Base-by-base conservation (phyloP, 2,888 invertebrate genomes). In the Brachypterus glaber region DNA sequence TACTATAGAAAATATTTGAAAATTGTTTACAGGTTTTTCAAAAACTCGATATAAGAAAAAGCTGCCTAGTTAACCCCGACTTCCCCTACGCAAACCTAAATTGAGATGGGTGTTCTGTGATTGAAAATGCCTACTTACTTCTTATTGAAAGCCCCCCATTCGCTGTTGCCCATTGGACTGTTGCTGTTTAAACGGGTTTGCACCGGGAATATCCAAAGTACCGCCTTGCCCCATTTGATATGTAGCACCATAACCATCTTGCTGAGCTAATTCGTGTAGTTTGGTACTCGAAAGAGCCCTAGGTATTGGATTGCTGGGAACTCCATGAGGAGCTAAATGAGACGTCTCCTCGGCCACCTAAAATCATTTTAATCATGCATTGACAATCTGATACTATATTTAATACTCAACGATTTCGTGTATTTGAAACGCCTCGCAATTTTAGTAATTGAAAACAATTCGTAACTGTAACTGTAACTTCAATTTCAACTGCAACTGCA, bases 271-370 rank as follows among this genome's bases (percentile, higher is more conserved):
- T 62, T 89, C 89, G 48, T 85, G 79, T 24, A 89, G 72, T 41
- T 87, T 78, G 48, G 78, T 79, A 57, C 86, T 87, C 50, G 87
- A 87, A 15, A 89, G 70, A 34, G 87, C 89, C 45, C 89, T 75
- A 1, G 89, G 89, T 57, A 89, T 80, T 13, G 91, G 90, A 70
- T 88, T 89, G 59, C 88, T 86, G 31, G 92, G 92, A 34, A 92
- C 92, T 33, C 92, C 92, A 61, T 92, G 92, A n/a, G 92, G 92
- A 39, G 91, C 91, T 57, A 92, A 70, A 67, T 90, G 90, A 2
- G 81, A 79, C 21, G 86, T 85, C 60, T 86, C 90, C 51, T 78
- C 78, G 1, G 78, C 77, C 26, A 77, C 52, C 44, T 47, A 26
- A 17, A 33, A 17, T 9, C 5, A 32, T 32, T 7, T 9, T n/a